A percentile compares a stretch with the other conserved stretches of the same genome.
Conservation (phyloP, 1,140 invertebrate genomes). For the Euschistus heros region DNA sequence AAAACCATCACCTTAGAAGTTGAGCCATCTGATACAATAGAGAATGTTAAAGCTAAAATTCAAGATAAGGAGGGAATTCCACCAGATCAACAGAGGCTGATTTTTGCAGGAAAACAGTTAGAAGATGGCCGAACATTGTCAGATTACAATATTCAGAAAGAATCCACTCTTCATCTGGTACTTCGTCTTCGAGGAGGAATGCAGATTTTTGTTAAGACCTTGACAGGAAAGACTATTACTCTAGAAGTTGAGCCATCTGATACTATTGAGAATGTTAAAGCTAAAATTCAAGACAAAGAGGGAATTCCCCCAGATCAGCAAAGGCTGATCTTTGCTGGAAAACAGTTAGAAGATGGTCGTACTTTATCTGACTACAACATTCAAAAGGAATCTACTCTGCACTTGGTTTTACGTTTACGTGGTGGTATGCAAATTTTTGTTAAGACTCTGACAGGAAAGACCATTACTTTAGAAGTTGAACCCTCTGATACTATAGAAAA, state of each 20-base stretch:
- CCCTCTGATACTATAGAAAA: slow-evolving; percentile 65
- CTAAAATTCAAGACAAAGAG: slow-evolving; percentile 65
- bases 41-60: slow-evolving; percentile 69
- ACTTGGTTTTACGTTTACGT: slow-evolving; percentile 52
- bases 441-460: slow-evolving; percentile 62
- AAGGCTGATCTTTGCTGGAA: slow-evolving; percentile 51
- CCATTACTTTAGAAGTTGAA: slow-evolving; percentile 59
- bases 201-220: slow-evolving; percentile 76
- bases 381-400: slow-evolving; percentile 51
- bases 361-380: slow-evolving; percentile 66
- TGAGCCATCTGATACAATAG: slow-evolving; percentile 61
- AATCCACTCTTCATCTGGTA: slow-evolving; percentile 67
- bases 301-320: slow-evolving; percentile 56
- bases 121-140: slow-evolving; percentile 69
- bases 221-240: slow-evolving; percentile 79
- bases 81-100: slow-evolving; percentile 49
- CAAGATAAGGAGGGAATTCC: slow-evolving; percentile 61
- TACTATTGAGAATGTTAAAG: slow-evolving; percentile 66
- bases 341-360: slow-evolving; percentile 72
- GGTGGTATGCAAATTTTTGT: slow-evolving; percentile 62
- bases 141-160: slow-evolving; percentile 68
- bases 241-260: slow-evolving; percentile 64
- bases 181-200: slow-evolving; percentile 55
- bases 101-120: slow-evolving; percentile 62
- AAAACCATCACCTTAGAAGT: slow-evolving; percentile 78